phyloP scores from a whole-genome alignment of 2,888 invertebrate genomes.

The Adineta ricciae region DNA sequence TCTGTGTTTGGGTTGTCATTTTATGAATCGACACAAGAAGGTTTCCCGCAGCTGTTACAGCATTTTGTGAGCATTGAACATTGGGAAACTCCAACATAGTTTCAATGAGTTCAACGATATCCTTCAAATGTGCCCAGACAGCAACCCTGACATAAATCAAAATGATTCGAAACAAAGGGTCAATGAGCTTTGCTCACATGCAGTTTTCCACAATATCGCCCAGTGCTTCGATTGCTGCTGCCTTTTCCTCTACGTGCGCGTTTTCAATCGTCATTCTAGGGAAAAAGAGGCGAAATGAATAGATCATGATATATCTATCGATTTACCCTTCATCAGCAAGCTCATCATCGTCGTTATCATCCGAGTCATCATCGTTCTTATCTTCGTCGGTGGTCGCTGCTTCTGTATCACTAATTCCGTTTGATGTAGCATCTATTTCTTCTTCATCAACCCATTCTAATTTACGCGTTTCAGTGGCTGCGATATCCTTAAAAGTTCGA shows the following conservation, averaged over 20 bases:
- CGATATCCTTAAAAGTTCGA: background rate
- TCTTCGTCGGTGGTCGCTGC: background rate
- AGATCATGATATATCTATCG: too few relatives aligned
- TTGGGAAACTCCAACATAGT: slow-evolving; percentile 11
- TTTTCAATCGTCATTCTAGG: background rate
- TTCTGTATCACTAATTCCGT: background rate
- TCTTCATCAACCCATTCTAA: slow-evolving; percentile 13
- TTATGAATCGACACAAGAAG: background rate
- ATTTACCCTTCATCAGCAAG: background rate
- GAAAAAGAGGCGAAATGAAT: background rate
- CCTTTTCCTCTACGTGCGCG: background rate
- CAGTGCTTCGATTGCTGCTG: background rate
- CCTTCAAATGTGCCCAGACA: background rate
- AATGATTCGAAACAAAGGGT: background rate
- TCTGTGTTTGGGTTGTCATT: background rate
- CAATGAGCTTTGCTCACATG: background rate
- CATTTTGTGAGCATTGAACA: slow-evolving; percentile 10
- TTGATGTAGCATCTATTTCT: background rate
- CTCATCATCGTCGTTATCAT: background rate
- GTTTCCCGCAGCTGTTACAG: background rate
- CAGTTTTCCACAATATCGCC: slow-evolving; percentile 8
- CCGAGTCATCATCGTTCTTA: background rate
- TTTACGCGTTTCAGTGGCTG: background rate
- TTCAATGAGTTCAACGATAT: background rate
- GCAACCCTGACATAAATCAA: background rate